phyloP scores from a whole-genome alignment of 2,888 invertebrate genomes.

The Scaptomyza parva region DNA sequence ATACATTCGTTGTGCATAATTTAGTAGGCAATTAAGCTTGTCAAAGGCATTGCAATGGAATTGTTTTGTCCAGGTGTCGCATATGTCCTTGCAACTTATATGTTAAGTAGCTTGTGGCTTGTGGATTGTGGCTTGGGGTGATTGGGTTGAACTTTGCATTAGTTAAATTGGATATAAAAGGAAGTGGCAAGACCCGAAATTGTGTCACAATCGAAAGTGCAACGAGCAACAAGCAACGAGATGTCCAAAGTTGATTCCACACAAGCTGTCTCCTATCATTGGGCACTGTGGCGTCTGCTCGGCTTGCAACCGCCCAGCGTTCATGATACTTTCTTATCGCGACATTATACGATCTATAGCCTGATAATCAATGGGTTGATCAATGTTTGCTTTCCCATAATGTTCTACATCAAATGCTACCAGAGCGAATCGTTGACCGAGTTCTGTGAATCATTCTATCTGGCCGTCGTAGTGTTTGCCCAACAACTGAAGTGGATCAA shows the following conservation, averaged over 20 bases:
- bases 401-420: conserved; percentile 58
- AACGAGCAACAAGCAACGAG: background rate
- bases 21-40: conserved; percentile 15
- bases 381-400: conserved; percentile 46
- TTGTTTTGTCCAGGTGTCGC: background rate
- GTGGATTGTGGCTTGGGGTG: background rate
- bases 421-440: conserved; percentile 56
- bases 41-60: conserved; percentile 10
- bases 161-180: conserved; percentile 22
- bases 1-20: conserved; percentile 5
- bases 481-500: conserved; percentile 72
- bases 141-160: conserved; percentile 46
- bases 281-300: conserved; percentile 72
- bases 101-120: conserved; percentile 47
- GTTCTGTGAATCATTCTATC: conserved; percentile 70
- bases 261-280: conserved; percentile 71
- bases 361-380: conserved; percentile 52
- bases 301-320: conserved; percentile 67
- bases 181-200: background rate
- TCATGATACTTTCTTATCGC: conserved; percentile 39
- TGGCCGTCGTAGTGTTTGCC: conserved; percentile 52
- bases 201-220: conserved; percentile 8
- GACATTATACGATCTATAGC: conserved; percentile 62
- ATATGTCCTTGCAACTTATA: background rate
- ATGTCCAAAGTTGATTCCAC: conserved; percentile 49